Evolutionary conservation across 2,113 vertebrate genomes (phyloP), one percentile per base, ranked within the genome.

Genomic region (Psilopsiagon aymara): DNA sequence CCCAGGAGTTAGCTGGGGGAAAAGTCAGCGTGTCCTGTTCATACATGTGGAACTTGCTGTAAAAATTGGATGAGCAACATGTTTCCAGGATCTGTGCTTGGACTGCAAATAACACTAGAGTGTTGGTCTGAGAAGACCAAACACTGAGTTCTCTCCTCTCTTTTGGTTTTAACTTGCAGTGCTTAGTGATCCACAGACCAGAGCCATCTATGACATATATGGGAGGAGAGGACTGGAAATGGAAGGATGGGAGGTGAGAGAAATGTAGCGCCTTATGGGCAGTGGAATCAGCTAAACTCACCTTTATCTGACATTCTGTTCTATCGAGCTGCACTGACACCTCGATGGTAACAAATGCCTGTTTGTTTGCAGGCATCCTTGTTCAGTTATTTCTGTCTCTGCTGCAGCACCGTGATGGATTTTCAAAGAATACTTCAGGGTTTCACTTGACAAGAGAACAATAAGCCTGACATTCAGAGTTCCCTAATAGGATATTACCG

Each of bases 201-300:
- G 99, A 95, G 99, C 99, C 77, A 99, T 99, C 97, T 99, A 99
- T 98, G 99, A 99, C 90, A 99, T 99, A 91, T 99, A 99, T 96
- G 99, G 99, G 87, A 99, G 99, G 97, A 98, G 98, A 98, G 99
- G 99, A 70, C 98, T 99, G 86, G 99, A 99, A 29, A 99, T 99
- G 96, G 99, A 99, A 96, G 99, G 99, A 97, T 99, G 99, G 99
- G 99, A 99, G 99, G 99, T 99, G 98, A 99, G 98, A 97, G 80
- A 82, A 75, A 33, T 62, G 16, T 18, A 35, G 25, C 21, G 5
- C 5, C 5, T 39, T 33, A 1, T 17, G 20, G 67, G 60, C 75
- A 51, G n/a, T 81, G 43, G 53, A 31, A 37, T 47, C 43, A 68
- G 2, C 49, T 31, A 27, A 77, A 27, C 39, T 24, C 66, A 46